Evolutionary conservation across 2,113 vertebrate species (phyloP).

Genomic region (Argyrosomus japonicus): DNA sequence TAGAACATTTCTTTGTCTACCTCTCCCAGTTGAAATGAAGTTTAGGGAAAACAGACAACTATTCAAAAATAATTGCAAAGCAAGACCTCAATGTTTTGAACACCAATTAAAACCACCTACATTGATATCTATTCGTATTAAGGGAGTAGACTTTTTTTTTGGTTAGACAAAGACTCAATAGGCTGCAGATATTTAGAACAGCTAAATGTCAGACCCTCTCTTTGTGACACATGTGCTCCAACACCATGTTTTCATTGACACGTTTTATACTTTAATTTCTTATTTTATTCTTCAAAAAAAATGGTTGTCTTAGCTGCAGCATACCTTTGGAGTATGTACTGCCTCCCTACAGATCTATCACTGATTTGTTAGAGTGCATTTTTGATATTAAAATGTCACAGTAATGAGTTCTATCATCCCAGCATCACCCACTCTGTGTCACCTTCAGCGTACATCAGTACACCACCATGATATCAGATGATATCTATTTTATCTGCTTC

Average conservation of each 20-base stretch:
- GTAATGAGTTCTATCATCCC: conserved; percentile 30
- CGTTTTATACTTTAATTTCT: background rate
- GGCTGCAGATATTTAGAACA: conserved; percentile 42
- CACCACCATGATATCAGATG: conserved; percentile 26
- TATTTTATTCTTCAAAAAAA: background rate
- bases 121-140: conserved; percentile 27
- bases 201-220: conserved; percentile 53
- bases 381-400: conserved; percentile 57
- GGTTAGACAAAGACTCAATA: conserved; percentile 41
- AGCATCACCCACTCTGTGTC: conserved; percentile 47
- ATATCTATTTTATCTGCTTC: conserved; percentile 14
- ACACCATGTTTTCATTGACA: conserved; percentile 30
- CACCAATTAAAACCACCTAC: conserved; percentile 17
- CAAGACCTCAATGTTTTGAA: conserved; percentile 23
- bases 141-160: conserved; percentile 28
- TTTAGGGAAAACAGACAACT: conserved; percentile 16
- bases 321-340: conserved; percentile 21
- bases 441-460: conserved; percentile 44
- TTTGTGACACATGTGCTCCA: conserved; percentile 25
- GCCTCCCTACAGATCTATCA: conserved; percentile 24
- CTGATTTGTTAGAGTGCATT: conserved; percentile 33
- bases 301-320: conserved; percentile 5
- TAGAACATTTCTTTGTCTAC: conserved; percentile 19
- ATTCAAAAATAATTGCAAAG: conserved; percentile 37
- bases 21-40: background rate